A percentile compares a stretch with the other conserved stretches of the same genome.
phyloP scores from a whole-genome alignment of 2,797 vertebrate genomes.

The Spatula clypeata region DNA sequence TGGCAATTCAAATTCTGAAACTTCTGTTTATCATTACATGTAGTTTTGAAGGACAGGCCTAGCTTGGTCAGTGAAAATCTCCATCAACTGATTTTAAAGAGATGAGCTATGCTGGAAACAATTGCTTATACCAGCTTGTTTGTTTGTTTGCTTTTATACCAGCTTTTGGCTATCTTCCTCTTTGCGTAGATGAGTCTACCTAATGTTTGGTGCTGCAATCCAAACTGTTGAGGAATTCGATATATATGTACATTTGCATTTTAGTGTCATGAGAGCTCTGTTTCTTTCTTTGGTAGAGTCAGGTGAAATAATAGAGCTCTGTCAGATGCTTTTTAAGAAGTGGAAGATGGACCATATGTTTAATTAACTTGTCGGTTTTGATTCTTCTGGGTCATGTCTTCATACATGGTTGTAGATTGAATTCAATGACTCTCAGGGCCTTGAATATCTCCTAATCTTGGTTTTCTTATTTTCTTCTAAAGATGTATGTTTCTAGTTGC shows the following conservation, averaged over 20 bases:
- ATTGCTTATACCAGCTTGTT: too few species aligned
- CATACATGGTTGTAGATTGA: background rate
- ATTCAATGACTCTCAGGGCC: background rate
- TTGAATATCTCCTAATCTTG: background rate
- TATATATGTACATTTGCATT: background rate
- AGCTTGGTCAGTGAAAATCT: background rate
- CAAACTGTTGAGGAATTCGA: background rate
- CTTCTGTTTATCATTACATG: fast-evolving
- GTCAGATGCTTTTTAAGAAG: background rate
- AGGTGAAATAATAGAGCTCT: background rate
- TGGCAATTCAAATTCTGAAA: background rate
- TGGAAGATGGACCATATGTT: background rate
- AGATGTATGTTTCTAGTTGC: background rate
- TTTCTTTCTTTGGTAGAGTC: background rate
- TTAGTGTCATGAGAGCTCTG: background rate
- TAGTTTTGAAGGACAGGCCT: background rate
- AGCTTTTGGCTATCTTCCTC: background rate
- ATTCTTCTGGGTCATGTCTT: background rate
- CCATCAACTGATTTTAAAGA: background rate
- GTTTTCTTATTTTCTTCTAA: background rate
- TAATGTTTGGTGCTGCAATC: background rate
- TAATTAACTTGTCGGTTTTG: background rate
- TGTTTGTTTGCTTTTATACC: background rate
- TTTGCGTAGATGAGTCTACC: background rate
- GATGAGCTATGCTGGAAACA: background rate